Evolutionary conservation across 1,140 invertebrate species (phyloP).

Genomic region (Plodia interpunctella): DNA sequence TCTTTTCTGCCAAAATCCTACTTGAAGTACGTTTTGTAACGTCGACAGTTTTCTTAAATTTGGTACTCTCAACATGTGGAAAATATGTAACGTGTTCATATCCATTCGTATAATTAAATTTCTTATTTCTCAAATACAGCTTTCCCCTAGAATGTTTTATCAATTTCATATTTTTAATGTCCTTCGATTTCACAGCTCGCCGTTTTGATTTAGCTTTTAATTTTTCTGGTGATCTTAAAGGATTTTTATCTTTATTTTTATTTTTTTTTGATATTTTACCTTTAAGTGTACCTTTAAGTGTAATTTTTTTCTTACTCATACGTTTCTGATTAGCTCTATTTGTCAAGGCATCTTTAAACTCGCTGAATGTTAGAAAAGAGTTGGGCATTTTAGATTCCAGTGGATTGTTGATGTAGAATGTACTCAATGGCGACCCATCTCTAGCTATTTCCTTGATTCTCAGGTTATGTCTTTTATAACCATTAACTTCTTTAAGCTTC

Average conservation of each 20-base stretch:
- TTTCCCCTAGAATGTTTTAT: not conserved
- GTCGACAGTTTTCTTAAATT: too few relatives aligned
- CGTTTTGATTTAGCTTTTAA: not conserved
- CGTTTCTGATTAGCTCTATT: slow-evolving; percentile 28
- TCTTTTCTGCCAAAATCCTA: too few relatives aligned
- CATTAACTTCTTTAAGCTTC: slow-evolving; percentile 60
- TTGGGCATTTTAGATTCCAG: slow-evolving; percentile 55
- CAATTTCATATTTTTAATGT: not conserved
- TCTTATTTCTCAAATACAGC: too few relatives aligned
- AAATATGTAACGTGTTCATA: too few relatives aligned
- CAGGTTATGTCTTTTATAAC: slow-evolving; percentile 53
- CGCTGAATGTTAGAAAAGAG: slow-evolving; percentile 46
- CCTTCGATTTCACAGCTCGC: not conserved
- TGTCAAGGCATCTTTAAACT: slow-evolving; percentile 46
- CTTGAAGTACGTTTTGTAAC: too few relatives aligned
- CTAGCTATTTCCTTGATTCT: slow-evolving; percentile 28
- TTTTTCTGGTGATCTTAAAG: not conserved
- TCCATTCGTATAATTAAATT: too few relatives aligned
- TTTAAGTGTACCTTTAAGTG: slow-evolving; percentile 1
- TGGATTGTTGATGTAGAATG: slow-evolving; percentile 63
- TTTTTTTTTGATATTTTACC: not conserved
- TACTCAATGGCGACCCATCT: slow-evolving; percentile 13
- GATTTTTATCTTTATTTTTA: slow-evolving; percentile 20
- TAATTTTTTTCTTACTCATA: slow-evolving; percentile 6
- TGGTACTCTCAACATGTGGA: too few relatives aligned